Evolutionary conservation across 2,888 invertebrate genomes (phyloP).

Genomic region (Diplazon laetatorius): DNA sequence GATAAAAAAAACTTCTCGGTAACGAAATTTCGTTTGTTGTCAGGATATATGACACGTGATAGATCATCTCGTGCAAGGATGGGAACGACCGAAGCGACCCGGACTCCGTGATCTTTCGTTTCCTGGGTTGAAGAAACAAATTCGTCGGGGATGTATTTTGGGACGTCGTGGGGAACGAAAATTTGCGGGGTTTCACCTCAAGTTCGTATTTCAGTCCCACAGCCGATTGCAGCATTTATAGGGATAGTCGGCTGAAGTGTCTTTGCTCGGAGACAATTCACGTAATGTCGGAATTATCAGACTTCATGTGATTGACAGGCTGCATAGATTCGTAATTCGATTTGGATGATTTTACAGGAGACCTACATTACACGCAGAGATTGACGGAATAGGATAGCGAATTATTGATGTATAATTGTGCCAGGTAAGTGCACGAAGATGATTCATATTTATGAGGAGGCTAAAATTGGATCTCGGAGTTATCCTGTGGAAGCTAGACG

Average conservation of each 20-base stretch:
- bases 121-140: no score
- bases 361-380: neutral
- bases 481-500: no score
- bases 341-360: neutral
- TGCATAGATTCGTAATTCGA: neutral
- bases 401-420: neutral
- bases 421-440: neutral
- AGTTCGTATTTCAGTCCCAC: neutral
- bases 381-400: neutral
- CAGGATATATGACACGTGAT: neutral
- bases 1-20: conserved; percentile 41
- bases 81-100: neutral
- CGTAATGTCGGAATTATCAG: neutral
- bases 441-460: neutral
- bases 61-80: neutral
- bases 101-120: no score
- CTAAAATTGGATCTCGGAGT: conserved; percentile 3
- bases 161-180: neutral
- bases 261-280: conserved; percentile 1
- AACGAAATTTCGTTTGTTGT: conserved; percentile 42
- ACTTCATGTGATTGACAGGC: neutral
- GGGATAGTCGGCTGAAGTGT: neutral
- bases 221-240: neutral
- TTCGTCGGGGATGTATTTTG: conserved; percentile 45
- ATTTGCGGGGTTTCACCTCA: neutral